Percentiles rank a stretch among this genome's conserved stretches.
These are phyloP conservation scores for Rattus norvegicus DNA, from an alignment of 2,113 vertebrate species.

Conservation along the genomic window GRCr8 NC_086027.1:89394001-89394500, in stretches of 20 bases:
- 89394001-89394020: no score
- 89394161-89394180: background rate
- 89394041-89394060: no score
- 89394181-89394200: background rate
- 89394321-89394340: background rate
- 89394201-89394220: background rate
- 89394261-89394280: background rate
- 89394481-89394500: slow-evolving; percentile 17
- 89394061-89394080: no score
- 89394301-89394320: background rate
- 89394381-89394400: background rate
- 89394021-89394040: no score
- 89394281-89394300: background rate
- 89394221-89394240: background rate
- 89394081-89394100: no score
- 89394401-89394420: background rate
- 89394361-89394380: background rate
- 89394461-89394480: background rate
- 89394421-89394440: background rate
- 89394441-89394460: background rate
- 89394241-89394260: background rate
- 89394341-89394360: background rate
- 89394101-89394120: no score
- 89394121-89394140: no score
- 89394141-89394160: background rate